Base-by-base conservation (phyloP, 1,140 invertebrate species). In the Drosophila willistoni region DNA sequence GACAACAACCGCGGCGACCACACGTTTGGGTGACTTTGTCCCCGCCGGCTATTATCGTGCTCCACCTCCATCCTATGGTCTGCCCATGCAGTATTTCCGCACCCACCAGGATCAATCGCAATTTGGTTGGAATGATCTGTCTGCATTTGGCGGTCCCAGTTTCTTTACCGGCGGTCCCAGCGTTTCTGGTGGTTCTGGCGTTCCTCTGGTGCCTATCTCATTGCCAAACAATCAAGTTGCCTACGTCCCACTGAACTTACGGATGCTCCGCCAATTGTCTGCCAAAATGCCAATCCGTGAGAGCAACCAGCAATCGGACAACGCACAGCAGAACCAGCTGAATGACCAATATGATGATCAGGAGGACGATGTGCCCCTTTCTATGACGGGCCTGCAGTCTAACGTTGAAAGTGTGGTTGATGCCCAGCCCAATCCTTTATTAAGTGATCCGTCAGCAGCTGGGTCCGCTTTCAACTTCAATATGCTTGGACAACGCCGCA, bases 121-220 rank as follows among this genome's bases (percentile, higher is more conserved):
- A 2, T 36, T 41, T 6, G 82, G 74, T n/a, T 62, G 56, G 59
- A 71, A 59, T 13, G 63, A 71, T 29, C 17, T 29, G 0, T 36
- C 64, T 2, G 14, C 79, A 12, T 79, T 74, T 25, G 54, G 71
- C 19, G n/a, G 7, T 22, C 1, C 19, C 1, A 22, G 19, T 22
- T 22, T 22, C 5, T 10, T 36, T 9, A 12, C 9, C 34, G 34
- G 34, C 9, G 34, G 34, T 10, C 34, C 34, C 36, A 5, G 12
- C 1, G 17, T 19, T 7, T 10, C 17, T 7, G 51, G 59, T 9
- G 6, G 51, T 4, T 10, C 54, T 1, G 61, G 33, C 1, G 57
- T 87, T 2, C 83, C 83, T 1, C 19, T 86, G n/a, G 82, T 86
- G 7, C 82, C 82, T 5, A 51, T 86, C 17, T 79, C 75, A 7